Conservation (phyloP, 2,888 invertebrate genomes). For the Synergus laeviventris region DNA sequence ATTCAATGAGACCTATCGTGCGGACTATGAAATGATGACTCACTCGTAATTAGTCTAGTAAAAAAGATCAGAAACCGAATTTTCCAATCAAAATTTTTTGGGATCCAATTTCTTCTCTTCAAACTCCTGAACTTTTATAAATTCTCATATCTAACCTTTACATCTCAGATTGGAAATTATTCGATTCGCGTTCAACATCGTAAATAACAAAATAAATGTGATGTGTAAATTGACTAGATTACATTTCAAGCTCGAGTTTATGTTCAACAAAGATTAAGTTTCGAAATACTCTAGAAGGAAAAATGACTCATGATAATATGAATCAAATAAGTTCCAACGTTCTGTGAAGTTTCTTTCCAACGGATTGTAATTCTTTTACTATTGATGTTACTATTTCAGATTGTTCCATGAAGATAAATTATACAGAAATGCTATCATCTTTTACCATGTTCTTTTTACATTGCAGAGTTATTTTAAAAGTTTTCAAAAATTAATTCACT, state of each 20-base stretch:
- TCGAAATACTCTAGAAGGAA: too few relatives aligned
- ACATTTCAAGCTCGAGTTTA: too few relatives aligned
- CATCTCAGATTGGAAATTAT: not conserved
- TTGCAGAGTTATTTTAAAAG: not conserved
- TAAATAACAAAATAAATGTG: too few relatives aligned
- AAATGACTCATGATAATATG: too few relatives aligned
- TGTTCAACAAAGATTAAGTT: too few relatives aligned
- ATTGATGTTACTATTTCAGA: too few relatives aligned
- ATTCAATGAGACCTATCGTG: constrained; percentile 25
- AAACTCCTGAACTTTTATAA: not conserved
- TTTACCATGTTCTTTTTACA: too few relatives aligned
- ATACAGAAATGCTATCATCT: too few relatives aligned
- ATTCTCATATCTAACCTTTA: not conserved
- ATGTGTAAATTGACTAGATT: too few relatives aligned
- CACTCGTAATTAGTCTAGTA: constrained; percentile 16
- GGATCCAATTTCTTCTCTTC: constrained; percentile 12
- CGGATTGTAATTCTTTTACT: not conserved
- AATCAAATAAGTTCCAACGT: too few relatives aligned
- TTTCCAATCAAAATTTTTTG: constrained; percentile 22
- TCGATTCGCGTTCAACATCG: too few relatives aligned
- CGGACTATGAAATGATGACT: constrained; percentile 9
- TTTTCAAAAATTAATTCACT: not conserved
- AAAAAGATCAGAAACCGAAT: not conserved
- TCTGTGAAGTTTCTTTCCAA: not conserved
- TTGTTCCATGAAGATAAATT: too few relatives aligned